phyloP scores from a whole-genome alignment of 2,113 vertebrate species.

The Tauraco erythrolophus region DNA sequence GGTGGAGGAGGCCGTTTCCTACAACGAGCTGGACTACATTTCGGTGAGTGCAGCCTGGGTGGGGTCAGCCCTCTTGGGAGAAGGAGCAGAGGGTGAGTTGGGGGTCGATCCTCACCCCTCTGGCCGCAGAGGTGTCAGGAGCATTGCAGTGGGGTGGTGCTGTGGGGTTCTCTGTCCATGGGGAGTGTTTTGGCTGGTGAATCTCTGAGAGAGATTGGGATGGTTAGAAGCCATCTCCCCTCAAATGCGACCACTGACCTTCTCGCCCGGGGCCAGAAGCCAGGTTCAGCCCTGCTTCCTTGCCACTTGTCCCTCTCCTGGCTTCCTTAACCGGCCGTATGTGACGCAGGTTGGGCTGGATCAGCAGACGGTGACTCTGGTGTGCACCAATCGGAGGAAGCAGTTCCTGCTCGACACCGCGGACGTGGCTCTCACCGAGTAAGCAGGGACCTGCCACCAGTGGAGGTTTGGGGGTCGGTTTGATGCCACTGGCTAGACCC shows the following conservation, averaged over 20 bases:
- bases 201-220: not conserved
- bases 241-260: not conserved
- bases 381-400: conserved; percentile 93
- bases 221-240: not conserved
- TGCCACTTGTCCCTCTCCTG: not conserved
- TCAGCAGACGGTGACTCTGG: conserved; percentile 91
- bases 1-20: conserved; percentile 93
- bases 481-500: not conserved
- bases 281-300: not conserved
- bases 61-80: too few species aligned
- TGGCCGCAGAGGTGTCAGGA: fast-evolving
- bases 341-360: conserved; percentile 90
- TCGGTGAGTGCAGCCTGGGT: conserved; percentile 81
- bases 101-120: not conserved
- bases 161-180: not conserved
- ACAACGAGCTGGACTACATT: conserved; percentile 94
- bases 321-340: not conserved
- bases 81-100: not conserved
- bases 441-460: conserved; percentile 41
- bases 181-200: not conserved
- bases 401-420: conserved; percentile 95
- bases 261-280: not conserved
- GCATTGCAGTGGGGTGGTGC: not conserved
- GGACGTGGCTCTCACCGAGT: conserved; percentile 88
- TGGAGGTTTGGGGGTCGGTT: not conserved